These are phyloP conservation scores for Xerus rutilus DNA, from an alignment of 2,797 vertebrate genomes.

Conservation along the genomic window DNA sequence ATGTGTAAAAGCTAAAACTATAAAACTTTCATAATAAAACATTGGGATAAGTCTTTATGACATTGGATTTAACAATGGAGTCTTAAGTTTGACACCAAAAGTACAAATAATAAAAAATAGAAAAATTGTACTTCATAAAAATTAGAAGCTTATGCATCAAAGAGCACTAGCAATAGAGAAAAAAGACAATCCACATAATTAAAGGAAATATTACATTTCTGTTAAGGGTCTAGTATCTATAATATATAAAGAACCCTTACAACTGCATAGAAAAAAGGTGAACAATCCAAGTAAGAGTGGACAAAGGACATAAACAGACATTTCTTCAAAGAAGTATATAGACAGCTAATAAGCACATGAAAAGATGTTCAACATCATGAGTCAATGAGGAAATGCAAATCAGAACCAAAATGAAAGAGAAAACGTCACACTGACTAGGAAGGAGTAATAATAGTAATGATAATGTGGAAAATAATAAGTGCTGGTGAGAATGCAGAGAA, in stretches of 20 bases:
- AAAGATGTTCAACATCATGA: background rate
- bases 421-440: background rate
- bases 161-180: background rate
- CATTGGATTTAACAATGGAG: background rate
- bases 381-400: slow-evolving; percentile 8
- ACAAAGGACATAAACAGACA: background rate
- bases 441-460: background rate
- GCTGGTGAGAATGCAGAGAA: too few relatives aligned
- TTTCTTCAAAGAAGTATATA: slow-evolving; percentile 30
- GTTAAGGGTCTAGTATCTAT: background rate
- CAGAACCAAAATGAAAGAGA: background rate
- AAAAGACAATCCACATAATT: background rate
- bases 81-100: background rate
- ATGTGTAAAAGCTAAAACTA: background rate
- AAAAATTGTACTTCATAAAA: background rate
- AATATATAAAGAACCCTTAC: slow-evolving; percentile 14
- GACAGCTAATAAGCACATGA: background rate
- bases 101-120: background rate
- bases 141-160: background rate
- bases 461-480: background rate
- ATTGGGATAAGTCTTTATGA: background rate
- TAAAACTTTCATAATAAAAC: slow-evolving; percentile 16
- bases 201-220: background rate
- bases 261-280: background rate
- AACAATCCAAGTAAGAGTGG: slow-evolving; percentile 6